Conservation (phyloP, 2,113 vertebrate genomes). For the Cottus gobio region DNA sequence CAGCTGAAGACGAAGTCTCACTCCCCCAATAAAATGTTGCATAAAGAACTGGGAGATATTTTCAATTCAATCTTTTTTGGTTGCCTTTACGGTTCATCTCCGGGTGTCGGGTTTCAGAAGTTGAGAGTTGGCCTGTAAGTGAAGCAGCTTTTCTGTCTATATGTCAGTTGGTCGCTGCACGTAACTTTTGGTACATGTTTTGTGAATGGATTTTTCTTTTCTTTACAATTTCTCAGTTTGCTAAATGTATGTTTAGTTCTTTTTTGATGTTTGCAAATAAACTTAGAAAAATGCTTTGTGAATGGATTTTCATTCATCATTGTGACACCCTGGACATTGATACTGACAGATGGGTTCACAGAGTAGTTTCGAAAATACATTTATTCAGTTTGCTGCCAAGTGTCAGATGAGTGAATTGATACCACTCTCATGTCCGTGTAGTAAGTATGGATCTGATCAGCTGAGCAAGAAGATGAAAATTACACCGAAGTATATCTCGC, state of each 20-base stretch:
- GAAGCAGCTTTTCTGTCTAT: conserved; percentile 58
- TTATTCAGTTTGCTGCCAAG: background rate
- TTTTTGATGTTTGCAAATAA: conserved; percentile 77
- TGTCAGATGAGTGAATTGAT: background rate
- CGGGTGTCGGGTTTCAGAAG: conserved; percentile 20
- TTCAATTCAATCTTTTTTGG: conserved; percentile 44
- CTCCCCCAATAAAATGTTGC: conserved; percentile 10
- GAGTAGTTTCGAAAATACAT: background rate
- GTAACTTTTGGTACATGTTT: conserved; percentile 65
- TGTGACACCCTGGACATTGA: background rate
- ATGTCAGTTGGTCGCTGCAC: conserved; percentile 57
- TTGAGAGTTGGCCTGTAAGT: conserved; percentile 36
- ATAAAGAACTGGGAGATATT: conserved; percentile 10
- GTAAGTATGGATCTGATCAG: background rate
- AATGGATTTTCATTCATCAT: conserved; percentile 10
- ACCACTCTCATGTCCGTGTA: background rate
- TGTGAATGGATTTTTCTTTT: conserved; percentile 76
- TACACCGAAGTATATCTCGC: background rate
- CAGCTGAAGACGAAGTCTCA: conserved; percentile 19
- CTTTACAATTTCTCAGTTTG: conserved; percentile 68
- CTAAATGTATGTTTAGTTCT: conserved; percentile 56
- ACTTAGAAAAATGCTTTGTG: conserved; percentile 46
- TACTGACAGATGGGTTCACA: background rate
- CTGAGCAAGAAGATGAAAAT: background rate
- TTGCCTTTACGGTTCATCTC: conserved; percentile 56